Conservation (phyloP, 2,113 vertebrate genomes). For the Aplodontia rufa region DNA sequence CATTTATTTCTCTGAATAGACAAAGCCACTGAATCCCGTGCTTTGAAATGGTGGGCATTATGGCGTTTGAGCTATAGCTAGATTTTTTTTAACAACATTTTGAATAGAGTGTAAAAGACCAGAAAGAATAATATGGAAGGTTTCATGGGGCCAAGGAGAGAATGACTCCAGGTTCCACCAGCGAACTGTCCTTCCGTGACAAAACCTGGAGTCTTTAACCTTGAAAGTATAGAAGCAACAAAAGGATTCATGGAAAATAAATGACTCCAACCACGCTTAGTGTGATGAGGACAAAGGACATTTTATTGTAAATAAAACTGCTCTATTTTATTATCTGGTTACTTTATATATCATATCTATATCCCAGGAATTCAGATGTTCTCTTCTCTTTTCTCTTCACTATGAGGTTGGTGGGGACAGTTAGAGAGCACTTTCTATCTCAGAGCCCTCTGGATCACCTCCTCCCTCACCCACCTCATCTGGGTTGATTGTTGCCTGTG, state of each 20-base stretch:
- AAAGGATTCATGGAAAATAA: background rate
- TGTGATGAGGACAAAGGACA: background rate
- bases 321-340: background rate
- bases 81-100: background rate
- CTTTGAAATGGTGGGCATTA: background rate
- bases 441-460: background rate
- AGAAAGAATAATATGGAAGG: background rate
- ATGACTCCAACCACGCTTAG: background rate
- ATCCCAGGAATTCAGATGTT: background rate
- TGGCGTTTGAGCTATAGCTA: background rate
- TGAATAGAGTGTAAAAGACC: background rate
- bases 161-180: background rate
- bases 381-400: background rate
- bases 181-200: background rate
- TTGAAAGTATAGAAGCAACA: background rate
- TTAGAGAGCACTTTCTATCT: rapidly evolving
- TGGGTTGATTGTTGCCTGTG: background rate
- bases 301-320: background rate
- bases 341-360: too few relatives aligned
- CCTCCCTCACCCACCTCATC: background rate
- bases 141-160: background rate
- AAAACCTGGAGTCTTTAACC: background rate
- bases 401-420: background rate
- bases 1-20: background rate
- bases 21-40: background rate